These are phyloP conservation scores for Alauda arvensis DNA, from an alignment of 2,797 vertebrate species.

Conservation along the genomic window DNA sequence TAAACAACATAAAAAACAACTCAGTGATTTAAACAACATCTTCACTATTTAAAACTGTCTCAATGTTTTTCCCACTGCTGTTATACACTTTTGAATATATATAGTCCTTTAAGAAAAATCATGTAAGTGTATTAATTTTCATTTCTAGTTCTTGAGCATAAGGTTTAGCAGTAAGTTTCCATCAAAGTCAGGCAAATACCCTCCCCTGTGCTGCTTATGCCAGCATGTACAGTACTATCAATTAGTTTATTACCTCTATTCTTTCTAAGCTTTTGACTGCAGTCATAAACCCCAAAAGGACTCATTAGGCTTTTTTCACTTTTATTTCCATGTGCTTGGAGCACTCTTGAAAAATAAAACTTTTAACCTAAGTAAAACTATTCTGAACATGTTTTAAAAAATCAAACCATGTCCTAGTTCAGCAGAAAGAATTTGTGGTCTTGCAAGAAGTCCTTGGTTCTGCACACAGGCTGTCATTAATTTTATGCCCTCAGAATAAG, in stretches of 20 bases:
- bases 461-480: neutral
- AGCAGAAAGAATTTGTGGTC: neutral
- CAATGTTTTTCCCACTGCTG: neutral
- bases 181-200: neutral
- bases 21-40: slow-evolving; percentile 13
- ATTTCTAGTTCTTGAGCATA: neutral
- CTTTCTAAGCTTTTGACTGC: slow-evolving; percentile 57
- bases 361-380: slow-evolving; percentile 44
- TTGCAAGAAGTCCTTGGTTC: slow-evolving; percentile 1
- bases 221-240: slow-evolving; percentile 1
- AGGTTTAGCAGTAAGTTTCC: neutral
- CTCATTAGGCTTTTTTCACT: slow-evolving; percentile 53
- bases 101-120: neutral
- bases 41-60: slow-evolving; percentile 27
- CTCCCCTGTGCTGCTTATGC: neutral
- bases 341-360: slow-evolving; percentile 33
- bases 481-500: neutral
- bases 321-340: slow-evolving; percentile 32
- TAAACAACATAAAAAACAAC: slow-evolving; percentile 35
- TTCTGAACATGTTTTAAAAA: slow-evolving; percentile 3
- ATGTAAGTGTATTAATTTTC: slow-evolving; percentile 19
- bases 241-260: slow-evolving; percentile 31
- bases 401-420: slow-evolving; percentile 12
- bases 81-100: neutral
- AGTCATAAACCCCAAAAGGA: slow-evolving; percentile 58